A percentile compares a stretch with the other conserved stretches of the same genome.
These are phyloP conservation scores for Salvelinus alpinus DNA, from an alignment of 2,113 vertebrate species.

Conservation along the genomic window DNA sequence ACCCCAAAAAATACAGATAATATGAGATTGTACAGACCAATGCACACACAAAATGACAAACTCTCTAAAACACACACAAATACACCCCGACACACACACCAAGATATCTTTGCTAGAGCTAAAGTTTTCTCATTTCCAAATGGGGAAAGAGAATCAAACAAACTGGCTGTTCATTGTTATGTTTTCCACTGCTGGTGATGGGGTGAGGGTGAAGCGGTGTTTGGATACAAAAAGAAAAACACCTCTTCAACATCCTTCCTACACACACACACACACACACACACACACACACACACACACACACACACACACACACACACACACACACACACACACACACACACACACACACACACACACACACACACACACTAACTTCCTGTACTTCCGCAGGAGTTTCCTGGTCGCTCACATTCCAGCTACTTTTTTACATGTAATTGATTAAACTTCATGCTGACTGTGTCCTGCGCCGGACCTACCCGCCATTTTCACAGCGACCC, in stretches of 20 bases:
- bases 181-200: constrained; percentile 65
- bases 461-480: constrained; percentile 34
- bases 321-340: constrained; percentile 19
- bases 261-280: constrained; percentile 28
- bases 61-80: neutral
- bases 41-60: neutral
- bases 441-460: constrained; percentile 39
- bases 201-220: constrained; percentile 62
- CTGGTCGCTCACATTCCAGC: constrained; percentile 65
- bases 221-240: constrained; percentile 69
- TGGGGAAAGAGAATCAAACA: constrained; percentile 52
- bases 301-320: constrained; percentile 26
- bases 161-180: constrained; percentile 54
- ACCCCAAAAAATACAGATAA: neutral
- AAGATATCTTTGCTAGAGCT: neutral
- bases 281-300: constrained; percentile 10
- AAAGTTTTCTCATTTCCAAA: constrained; percentile 47
- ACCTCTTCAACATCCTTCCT: constrained; percentile 62
- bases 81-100: constrained; percentile 2
- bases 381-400: constrained; percentile 72
- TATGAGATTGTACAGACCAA: neutral
- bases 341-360: constrained; percentile 27
- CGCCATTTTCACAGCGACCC: constrained; percentile 28
- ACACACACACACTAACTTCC: constrained; percentile 48
- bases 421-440: constrained; percentile 54